phyloP scores from a whole-genome alignment of 2,113 vertebrate genomes.

The Trogon surrucura region DNA sequence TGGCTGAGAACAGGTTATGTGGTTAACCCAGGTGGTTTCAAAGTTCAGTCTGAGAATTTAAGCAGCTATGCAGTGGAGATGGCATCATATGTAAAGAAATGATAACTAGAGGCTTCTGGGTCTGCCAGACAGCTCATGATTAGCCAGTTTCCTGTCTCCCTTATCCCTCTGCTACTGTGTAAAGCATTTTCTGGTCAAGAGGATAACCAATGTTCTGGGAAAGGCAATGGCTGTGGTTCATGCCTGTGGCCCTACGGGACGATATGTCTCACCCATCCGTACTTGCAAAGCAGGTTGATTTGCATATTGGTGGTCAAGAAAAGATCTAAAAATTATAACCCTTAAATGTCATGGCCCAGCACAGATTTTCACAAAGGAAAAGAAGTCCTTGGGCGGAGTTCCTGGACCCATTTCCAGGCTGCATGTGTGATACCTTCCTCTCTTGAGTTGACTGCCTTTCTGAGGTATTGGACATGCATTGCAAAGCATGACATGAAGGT shows the following conservation, averaged over 20 bases:
- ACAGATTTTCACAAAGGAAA: background rate
- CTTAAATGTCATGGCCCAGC: background rate
- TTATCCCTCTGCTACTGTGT: background rate
- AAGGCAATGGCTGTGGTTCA: background rate
- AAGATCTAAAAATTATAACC: rapidly evolving
- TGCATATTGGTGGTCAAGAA: background rate
- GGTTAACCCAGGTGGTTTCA: background rate
- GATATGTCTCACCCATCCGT: rapidly evolving
- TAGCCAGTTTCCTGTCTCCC: background rate
- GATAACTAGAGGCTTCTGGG: background rate
- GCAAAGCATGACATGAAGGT: background rate
- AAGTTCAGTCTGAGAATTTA: background rate
- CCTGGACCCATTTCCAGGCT: background rate
- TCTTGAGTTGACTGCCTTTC: background rate
- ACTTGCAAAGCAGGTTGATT: background rate
- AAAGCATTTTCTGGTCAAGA: background rate
- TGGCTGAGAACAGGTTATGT: background rate
- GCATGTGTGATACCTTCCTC: background rate
- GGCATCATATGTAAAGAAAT: background rate
- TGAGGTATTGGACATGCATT: background rate
- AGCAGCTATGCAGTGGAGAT: background rate
- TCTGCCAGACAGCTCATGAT: background rate
- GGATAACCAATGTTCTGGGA: background rate
- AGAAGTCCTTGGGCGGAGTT: background rate
- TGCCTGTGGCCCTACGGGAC: background rate